Conservation (phyloP, 2,888 invertebrate species). For the Lathronympha strigana region DNA sequence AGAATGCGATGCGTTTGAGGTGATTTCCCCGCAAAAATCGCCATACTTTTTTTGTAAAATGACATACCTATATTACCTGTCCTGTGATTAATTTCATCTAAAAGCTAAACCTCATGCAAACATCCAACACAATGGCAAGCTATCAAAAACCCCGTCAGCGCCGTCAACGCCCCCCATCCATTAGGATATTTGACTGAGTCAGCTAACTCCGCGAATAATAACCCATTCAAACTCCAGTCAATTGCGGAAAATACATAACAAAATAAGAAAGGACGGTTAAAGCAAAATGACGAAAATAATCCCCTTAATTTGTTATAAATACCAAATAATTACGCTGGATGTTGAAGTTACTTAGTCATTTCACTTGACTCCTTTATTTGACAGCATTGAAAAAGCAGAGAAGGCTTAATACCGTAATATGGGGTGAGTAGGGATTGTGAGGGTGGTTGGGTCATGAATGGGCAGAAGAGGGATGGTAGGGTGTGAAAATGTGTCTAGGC, state of each 20-base stretch:
- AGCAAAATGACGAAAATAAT: conserved; percentile 11
- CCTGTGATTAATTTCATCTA: no score
- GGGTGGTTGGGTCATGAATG: no score
- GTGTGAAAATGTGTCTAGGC: no score
- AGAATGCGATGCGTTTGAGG: no score
- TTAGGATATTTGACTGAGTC: conserved; percentile 37
- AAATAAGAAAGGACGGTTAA: conserved; percentile 15
- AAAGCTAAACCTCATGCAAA: no score
- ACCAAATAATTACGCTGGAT: conserved; percentile 4
- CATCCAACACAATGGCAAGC: conserved; percentile 13
- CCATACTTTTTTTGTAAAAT: no score
- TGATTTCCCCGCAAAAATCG: no score
- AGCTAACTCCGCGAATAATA: conserved; percentile 33
- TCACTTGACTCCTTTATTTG: background rate
- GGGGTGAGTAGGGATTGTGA: no score
- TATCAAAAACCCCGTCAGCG: conserved; percentile 9
- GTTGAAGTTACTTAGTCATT: conserved; percentile 3
- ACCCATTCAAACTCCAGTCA: conserved; percentile 20
- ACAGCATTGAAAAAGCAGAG: no score
- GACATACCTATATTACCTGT: no score
- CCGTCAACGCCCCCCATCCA: conserved; percentile 26
- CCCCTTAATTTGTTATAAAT: conserved; percentile 17
- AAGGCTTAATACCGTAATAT: no score
- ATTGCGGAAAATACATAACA: conserved; percentile 19
- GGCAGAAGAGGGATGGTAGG: no score